These are phyloP conservation scores for Acanthochromis polyacanthus DNA, from an alignment of 2,113 vertebrate species.

Conservation along the genomic window DNA sequence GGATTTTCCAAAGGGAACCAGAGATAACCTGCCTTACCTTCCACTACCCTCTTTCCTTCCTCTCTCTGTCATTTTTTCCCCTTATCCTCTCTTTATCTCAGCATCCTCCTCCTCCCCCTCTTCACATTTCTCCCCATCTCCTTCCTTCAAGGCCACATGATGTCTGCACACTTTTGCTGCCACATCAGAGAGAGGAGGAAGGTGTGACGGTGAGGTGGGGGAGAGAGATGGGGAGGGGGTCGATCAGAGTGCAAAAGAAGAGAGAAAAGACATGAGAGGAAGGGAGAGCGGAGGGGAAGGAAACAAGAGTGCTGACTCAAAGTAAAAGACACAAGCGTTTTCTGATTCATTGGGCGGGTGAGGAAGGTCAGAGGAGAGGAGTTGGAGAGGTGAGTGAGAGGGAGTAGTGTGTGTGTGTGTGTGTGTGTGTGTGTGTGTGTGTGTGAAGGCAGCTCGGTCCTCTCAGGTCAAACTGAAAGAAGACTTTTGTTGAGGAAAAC, in stretches of 20 bases:
- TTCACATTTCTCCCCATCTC: conserved; percentile 5
- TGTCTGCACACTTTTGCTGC: conserved; percentile 38
- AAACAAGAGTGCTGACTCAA: conserved; percentile 75
- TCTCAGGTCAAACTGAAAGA: conserved; percentile 41
- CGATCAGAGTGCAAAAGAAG: conserved; percentile 5
- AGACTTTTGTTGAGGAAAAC: conserved; percentile 35
- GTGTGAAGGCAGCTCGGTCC: conserved; percentile 1
- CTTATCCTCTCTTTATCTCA: neutral
- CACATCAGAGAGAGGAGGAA: conserved; percentile 18
- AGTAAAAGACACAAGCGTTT: conserved; percentile 63
- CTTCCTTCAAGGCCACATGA: conserved; percentile 23
- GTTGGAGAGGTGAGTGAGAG: conserved; percentile 24
- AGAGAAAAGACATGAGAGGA: conserved; percentile 25
- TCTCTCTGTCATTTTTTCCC: neutral
- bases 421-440: conserved; percentile 21
- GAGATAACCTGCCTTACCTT: conserved; percentile 30
- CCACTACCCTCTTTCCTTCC: conserved; percentile 1
- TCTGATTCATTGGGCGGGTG: conserved; percentile 52
- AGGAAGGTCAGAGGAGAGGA: conserved; percentile 70
- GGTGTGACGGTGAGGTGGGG: neutral
- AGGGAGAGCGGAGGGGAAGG: neutral
- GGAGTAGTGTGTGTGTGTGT: neutral
- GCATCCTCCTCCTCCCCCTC: neutral
- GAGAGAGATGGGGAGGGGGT: neutral
- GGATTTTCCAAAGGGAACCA: conserved; percentile 81